A percentile compares a stretch with the other conserved stretches of the same genome.
Conservation (phyloP, 92 coral and sea anemone genomes). For the Plumapathes pennacea region DNA sequence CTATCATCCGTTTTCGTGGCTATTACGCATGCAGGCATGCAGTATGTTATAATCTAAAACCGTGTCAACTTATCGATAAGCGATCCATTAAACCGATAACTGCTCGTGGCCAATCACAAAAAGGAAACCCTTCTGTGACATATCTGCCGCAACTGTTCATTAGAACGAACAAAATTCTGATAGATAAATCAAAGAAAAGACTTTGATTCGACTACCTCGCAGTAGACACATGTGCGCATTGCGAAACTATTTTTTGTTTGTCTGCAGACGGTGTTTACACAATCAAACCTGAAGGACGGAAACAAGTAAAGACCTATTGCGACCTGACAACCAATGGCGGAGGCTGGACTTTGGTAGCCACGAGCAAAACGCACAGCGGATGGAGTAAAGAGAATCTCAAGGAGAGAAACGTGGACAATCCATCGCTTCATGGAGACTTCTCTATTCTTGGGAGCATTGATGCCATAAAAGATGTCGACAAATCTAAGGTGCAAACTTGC, state of each 20-base stretch:
- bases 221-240: too few species aligned
- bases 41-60: too few species aligned
- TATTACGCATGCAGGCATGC: too few species aligned
- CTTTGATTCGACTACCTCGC: too few species aligned
- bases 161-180: too few species aligned
- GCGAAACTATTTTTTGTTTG: not conserved
- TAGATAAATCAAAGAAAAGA: too few species aligned
- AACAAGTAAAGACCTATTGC: constrained; percentile 56
- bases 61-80: too few species aligned
- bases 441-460: constrained; percentile 55
- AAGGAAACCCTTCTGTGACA: too few species aligned
- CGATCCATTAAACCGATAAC: too few species aligned
- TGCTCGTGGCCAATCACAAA: too few species aligned
- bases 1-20: too few species aligned
- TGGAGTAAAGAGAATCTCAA: constrained; percentile 53
- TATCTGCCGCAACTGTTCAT: too few species aligned
- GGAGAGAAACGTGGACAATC: constrained; percentile 44
- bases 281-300: constrained; percentile 54
- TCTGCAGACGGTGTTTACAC: constrained; percentile 55
- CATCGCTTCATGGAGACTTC: constrained; percentile 45
- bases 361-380: constrained; percentile 52
- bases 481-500: constrained; percentile 58
- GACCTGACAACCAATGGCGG: constrained; percentile 68
- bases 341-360: constrained; percentile 61
- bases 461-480: constrained; percentile 55